Conservation (phyloP, 1,140 invertebrate genomes). For the Hetaerina americana region DNA sequence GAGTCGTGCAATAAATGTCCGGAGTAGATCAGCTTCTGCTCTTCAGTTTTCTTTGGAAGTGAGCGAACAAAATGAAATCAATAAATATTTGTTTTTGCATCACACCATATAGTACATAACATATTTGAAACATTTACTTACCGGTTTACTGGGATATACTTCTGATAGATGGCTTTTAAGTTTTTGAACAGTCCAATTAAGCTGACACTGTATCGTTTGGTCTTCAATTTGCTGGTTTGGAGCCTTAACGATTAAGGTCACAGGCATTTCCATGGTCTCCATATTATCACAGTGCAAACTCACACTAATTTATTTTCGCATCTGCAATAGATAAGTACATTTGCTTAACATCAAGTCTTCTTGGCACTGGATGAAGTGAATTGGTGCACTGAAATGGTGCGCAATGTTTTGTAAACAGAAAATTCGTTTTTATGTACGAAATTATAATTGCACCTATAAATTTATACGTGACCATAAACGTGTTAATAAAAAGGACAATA, state of each 20-base stretch:
- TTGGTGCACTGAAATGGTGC: not conserved
- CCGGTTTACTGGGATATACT: conserved; percentile 81
- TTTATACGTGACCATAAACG: too few relatives aligned
- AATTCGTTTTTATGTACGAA: too few relatives aligned
- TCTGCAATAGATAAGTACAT: too few relatives aligned
- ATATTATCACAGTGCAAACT: too few relatives aligned
- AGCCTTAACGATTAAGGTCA: conserved; percentile 70
- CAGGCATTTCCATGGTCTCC: conserved; percentile 21
- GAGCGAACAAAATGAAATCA: conserved; percentile 10
- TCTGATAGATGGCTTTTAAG: conserved; percentile 70
- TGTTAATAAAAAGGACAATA: too few relatives aligned
- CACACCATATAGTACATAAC: not conserved
- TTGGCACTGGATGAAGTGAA: too few relatives aligned
- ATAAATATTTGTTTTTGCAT: not conserved
- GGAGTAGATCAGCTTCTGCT: conserved; percentile 82
- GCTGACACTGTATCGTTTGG: conserved; percentile 64
- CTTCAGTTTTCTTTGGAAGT: conserved; percentile 50
- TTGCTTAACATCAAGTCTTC: too few relatives aligned
- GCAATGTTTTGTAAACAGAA: not conserved
- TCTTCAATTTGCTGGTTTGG: conserved; percentile 82
- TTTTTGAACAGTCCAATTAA: conserved; percentile 70
- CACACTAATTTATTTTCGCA: too few relatives aligned
- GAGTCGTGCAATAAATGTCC: conserved; percentile 72
- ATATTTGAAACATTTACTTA: conserved; percentile 37
- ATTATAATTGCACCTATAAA: too few relatives aligned